phyloP scores from a whole-genome alignment of 2,113 vertebrate species.

The Chelonoidis abingdonii region DNA sequence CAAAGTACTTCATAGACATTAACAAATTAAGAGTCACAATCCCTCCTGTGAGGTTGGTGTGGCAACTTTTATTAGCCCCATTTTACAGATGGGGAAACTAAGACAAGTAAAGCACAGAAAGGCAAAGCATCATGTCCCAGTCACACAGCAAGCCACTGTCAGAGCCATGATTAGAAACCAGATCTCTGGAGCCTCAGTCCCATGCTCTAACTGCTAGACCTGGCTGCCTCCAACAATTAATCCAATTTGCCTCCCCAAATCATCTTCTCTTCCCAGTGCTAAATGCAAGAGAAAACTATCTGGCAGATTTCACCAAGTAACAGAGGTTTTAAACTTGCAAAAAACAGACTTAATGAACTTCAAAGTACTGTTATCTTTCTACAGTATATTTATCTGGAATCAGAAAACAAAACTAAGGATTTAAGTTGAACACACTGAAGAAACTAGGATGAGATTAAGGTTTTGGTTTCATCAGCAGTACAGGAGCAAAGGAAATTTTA shows the following conservation, averaged over 20 bases:
- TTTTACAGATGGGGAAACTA: neutral
- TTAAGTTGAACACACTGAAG: neutral
- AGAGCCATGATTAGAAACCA: neutral
- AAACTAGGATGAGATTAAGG: neutral
- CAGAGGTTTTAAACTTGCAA: neutral
- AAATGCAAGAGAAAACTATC: neutral
- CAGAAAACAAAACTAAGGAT: neutral
- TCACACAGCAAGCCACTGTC: neutral
- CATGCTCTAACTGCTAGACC: neutral
- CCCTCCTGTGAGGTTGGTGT: neutral
- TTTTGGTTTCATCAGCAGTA: neutral
- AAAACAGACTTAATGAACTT: neutral
- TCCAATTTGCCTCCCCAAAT: neutral
- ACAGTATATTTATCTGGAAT: neutral
- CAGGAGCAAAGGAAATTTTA: neutral
- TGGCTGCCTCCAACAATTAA: neutral
- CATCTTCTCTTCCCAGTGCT: neutral
- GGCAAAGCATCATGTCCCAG: neutral
- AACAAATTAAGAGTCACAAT: neutral
- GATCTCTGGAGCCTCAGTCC: neutral
- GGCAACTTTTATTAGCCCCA: neutral
- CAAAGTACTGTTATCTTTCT: neutral
- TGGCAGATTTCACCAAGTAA: neutral
- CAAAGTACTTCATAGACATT: neutral
- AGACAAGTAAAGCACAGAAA: neutral